Evolutionary conservation across 2,888 invertebrate genomes (phyloP).

Genomic region (Epistrophella euchroma): DNA sequence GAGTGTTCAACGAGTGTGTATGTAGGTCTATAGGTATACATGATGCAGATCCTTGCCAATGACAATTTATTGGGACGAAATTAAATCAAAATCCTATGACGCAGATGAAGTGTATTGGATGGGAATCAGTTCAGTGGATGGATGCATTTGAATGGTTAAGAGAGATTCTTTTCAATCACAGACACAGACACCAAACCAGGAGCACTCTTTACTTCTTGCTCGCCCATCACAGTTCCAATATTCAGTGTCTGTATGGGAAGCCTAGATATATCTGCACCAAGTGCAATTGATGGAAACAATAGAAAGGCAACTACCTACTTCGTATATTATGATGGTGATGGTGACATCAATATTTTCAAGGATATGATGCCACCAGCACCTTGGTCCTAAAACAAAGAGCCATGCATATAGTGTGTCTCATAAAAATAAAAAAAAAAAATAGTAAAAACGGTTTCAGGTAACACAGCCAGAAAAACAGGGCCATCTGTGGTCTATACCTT

Average conservation of each 20-base stretch:
- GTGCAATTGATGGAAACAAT: constrained; percentile 35
- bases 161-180: constrained; percentile 65
- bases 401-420: constrained; percentile 20
- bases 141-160: constrained; percentile 64
- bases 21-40: no score
- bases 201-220: constrained; percentile 2
- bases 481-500: constrained; percentile 63
- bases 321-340: neutral
- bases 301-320: constrained; percentile 45
- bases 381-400: constrained; percentile 57
- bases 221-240: neutral
- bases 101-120: constrained; percentile 24
- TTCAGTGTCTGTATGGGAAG: constrained; percentile 8
- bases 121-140: neutral
- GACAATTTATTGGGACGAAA: constrained; percentile 72
- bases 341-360: constrained; percentile 3
- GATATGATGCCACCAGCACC: constrained; percentile 42
- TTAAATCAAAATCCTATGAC: constrained; percentile 63
- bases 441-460: constrained; percentile 52
- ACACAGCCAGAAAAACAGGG: constrained; percentile 34
- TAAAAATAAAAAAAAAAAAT: neutral
- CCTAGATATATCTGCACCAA: constrained; percentile 17
- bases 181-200: neutral
- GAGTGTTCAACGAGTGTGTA: constrained; percentile 15
- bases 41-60: constrained; percentile 66